phyloP scores from a whole-genome alignment of 2,888 invertebrate genomes.

The Ennomos fuscantarius region DNA sequence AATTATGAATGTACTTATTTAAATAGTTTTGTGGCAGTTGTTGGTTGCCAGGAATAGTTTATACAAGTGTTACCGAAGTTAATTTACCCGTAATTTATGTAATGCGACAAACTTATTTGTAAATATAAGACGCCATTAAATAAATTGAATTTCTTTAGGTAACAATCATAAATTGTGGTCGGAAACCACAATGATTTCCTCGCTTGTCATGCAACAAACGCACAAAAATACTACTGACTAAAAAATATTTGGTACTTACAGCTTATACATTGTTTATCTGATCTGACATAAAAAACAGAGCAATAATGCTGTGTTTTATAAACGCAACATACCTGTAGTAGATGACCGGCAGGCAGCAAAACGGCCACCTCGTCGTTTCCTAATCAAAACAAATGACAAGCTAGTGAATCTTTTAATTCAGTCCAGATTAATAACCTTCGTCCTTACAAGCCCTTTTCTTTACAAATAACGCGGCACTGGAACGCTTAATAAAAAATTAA shows the following conservation, averaged over 20 bases:
- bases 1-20: no score
- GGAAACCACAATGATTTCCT: conserved; percentile 60
- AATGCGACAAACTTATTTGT: conserved; percentile 8
- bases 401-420: conserved; percentile 54
- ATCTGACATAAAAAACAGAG: conserved; percentile 6
- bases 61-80: conserved; percentile 14
- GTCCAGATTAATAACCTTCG: conserved; percentile 40
- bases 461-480: conserved; percentile 50
- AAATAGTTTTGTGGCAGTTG: background rate
- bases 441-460: conserved; percentile 37
- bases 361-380: conserved; percentile 54
- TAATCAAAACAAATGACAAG: conserved; percentile 74
- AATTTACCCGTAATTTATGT: conserved; percentile 9
- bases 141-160: conserved; percentile 51
- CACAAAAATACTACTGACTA: background rate
- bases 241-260: background rate
- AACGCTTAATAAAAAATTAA: conserved; percentile 39
- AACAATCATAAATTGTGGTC: conserved; percentile 54
- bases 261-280: conserved; percentile 22
- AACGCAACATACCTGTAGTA: conserved; percentile 69
- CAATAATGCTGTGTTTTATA: conserved; percentile 33
- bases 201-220: conserved; percentile 39
- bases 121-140: conserved; percentile 30
- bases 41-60: background rate
- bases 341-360: conserved; percentile 62